Evolutionary conservation across 2,888 invertebrate species (phyloP).

Genomic region (Odontocolon sp.): DNA sequence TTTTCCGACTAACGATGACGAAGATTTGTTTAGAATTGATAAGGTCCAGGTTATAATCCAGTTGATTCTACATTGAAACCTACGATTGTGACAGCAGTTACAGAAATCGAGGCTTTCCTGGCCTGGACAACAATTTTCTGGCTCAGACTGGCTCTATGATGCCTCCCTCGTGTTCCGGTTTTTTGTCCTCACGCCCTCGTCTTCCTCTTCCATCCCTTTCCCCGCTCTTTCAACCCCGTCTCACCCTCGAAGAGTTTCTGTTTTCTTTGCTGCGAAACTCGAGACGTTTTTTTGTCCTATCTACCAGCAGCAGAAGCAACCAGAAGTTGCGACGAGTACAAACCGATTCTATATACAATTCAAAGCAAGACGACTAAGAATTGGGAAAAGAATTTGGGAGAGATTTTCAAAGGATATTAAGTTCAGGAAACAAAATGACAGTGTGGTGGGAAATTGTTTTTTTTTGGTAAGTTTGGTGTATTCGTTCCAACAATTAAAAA

Average conservation of each 20-base stretch:
- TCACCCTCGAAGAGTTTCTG: constrained; percentile 57
- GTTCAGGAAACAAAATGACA: too few relatives aligned
- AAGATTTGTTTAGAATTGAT: background rate
- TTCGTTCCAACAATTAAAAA: too few relatives aligned
- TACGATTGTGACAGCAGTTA: background rate
- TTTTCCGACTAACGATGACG: background rate
- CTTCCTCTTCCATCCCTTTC: constrained; percentile 46
- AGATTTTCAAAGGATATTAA: too few relatives aligned
- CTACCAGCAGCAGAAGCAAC: constrained; percentile 9
- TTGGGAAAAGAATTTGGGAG: constrained; percentile 3
- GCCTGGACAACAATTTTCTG: constrained; percentile 48
- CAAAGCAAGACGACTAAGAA: constrained; percentile 1
- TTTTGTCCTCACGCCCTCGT: constrained; percentile 37
- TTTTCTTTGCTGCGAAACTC: constrained; percentile 66
- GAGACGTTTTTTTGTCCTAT: constrained; percentile 36
- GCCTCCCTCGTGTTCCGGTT: constrained; percentile 55
- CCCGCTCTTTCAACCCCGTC: constrained; percentile 10
- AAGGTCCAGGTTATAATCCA: background rate
- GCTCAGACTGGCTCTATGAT: constrained; percentile 37
- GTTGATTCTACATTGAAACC: background rate
- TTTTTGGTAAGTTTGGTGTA: too few relatives aligned
- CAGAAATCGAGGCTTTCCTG: constrained; percentile 1
- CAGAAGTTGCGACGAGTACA: constrained; percentile 32
- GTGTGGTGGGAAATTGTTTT: too few relatives aligned
- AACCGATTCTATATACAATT: background rate